Percentiles rank a stretch among this genome's conserved stretches.
These are phyloP conservation scores for Tetramorium simillimum DNA, from an alignment of 1,140 invertebrate genomes.

Conservation along the genomic window DNA sequence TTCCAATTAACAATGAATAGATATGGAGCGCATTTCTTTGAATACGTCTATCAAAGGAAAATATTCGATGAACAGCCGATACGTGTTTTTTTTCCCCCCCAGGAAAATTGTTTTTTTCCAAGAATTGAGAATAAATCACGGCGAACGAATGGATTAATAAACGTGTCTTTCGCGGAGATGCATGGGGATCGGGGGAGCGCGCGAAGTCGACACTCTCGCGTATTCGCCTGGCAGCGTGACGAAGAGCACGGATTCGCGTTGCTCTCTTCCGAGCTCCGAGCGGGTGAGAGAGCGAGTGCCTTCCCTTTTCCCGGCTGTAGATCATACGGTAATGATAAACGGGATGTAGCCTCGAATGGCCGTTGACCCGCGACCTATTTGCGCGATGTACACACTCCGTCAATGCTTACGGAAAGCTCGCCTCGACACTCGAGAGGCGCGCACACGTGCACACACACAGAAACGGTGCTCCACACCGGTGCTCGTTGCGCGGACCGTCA, in stretches of 20 bases:
- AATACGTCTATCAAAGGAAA: neutral
- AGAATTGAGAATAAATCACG: neutral
- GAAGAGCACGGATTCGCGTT: conserved; percentile 24
- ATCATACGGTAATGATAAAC: conserved; percentile 65
- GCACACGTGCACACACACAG: neutral
- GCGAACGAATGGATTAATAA: conserved; percentile 21
- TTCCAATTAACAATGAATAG: neutral
- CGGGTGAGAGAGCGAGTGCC: conserved; percentile 33
- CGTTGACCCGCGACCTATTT: conserved; percentile 65
- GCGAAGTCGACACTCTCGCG: conserved; percentile 27
- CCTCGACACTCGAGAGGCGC: conserved; percentile 37
- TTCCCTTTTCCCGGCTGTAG: conserved; percentile 57
- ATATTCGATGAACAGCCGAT: neutral
- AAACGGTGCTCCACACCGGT: conserved; percentile 9
- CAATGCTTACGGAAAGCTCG: conserved; percentile 61
- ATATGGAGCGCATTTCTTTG: neutral
- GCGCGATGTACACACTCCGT: conserved; percentile 59
- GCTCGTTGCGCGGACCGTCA: conserved; percentile 46
- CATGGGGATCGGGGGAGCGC: neutral
- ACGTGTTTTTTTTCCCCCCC: neutral
- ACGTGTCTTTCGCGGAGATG: neutral
- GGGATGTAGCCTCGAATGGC: conserved; percentile 61
- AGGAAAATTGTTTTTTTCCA: neutral
- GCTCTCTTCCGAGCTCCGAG: conserved; percentile 3
- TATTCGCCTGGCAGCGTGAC: conserved; percentile 35